Base-by-base conservation (phyloP, 2,797 vertebrate genomes). In the Catharus ustulatus region DNA sequence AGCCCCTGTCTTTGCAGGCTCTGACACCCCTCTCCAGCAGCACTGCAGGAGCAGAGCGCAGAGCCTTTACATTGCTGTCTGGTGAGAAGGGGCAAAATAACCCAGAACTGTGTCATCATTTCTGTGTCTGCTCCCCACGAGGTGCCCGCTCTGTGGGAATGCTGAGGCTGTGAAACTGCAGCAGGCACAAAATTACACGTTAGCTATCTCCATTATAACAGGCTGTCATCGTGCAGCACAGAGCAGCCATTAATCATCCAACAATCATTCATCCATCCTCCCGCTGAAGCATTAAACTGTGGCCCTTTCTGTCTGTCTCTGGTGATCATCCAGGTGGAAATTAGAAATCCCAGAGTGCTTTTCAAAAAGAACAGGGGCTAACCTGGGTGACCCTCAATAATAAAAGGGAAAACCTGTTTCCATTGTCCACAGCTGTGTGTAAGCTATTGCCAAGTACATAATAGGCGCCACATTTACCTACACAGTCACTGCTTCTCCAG, bases 301-400 rank as follows among this genome's bases (percentile, higher is more conserved):
- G 87, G 84, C 91, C 95, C 94, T 96, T 93, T 95, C 95, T 97
- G 94, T 92, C 90, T 94, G 95, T 95, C 95, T 88, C 93, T 79
- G 81, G 82, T 95, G 96, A 96, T 97, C 94, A 96, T 96, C 95
- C 96, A 96, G 94, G 95, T 97, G 96, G 96, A 97, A 97, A 97
- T 97, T 97, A 96, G 95, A 97, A 97, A 96, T 97, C 96, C 95
- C 94, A 91, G 95, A 94, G 94, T 94, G 95, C 96, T 95, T 94
- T 97, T 94, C 92, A 95, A 83, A 96, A 96, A 81, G 90, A 96
- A 91, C 83, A 94, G 90, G 91, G 97, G 89, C 89, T 94, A 96
- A 91, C 89, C 93, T 75, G 66, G 45, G 20, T 96, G 96, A 97
- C 95, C 96, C 84, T 80, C 61, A 57, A 52, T 96, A 95, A 96